Conservation (phyloP, 1,140 invertebrate species). For the Drosophila pectinifera region DNA sequence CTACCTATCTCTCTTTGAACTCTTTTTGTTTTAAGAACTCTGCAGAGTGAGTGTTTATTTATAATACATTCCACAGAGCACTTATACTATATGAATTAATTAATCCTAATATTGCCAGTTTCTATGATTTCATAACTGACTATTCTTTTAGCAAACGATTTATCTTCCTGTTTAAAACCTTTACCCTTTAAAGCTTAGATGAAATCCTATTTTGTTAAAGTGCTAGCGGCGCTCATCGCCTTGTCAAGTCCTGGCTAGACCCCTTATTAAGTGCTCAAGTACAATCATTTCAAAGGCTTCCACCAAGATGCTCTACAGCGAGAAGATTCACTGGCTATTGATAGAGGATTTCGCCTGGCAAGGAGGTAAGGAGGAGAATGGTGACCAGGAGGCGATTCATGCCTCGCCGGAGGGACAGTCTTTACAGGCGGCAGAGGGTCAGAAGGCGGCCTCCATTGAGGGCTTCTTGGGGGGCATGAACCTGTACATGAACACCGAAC, state of each 20-base stretch:
- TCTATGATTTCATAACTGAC: too few relatives aligned
- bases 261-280: slow-evolving; percentile 71
- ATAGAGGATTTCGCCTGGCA: slow-evolving; percentile 82
- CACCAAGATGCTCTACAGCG: slow-evolving; percentile 80
- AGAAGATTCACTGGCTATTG: slow-evolving; percentile 84
- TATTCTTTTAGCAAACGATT: too few relatives aligned
- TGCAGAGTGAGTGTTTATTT: too few relatives aligned
- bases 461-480: slow-evolving; percentile 79
- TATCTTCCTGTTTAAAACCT: too few relatives aligned
- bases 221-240: slow-evolving; percentile 1
- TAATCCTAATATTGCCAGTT: too few relatives aligned
- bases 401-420: slow-evolving; percentile 5
- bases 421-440: slow-evolving; percentile 23
- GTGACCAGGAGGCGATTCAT: not conserved
- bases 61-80: too few relatives aligned
- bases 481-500: slow-evolving; percentile 82
- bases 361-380: slow-evolving; percentile 22
- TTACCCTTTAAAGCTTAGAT: not conserved
- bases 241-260: slow-evolving; percentile 23
- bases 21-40: too few relatives aligned
- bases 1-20: too few relatives aligned
- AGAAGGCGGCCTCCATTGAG: slow-evolving; percentile 66
- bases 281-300: slow-evolving; percentile 80
- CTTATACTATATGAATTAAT: too few relatives aligned
- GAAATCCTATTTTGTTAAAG: not conserved